Evolutionary conservation across 1,140 invertebrate species (phyloP).

Genomic region (Euura saliciscinereae): DNA sequence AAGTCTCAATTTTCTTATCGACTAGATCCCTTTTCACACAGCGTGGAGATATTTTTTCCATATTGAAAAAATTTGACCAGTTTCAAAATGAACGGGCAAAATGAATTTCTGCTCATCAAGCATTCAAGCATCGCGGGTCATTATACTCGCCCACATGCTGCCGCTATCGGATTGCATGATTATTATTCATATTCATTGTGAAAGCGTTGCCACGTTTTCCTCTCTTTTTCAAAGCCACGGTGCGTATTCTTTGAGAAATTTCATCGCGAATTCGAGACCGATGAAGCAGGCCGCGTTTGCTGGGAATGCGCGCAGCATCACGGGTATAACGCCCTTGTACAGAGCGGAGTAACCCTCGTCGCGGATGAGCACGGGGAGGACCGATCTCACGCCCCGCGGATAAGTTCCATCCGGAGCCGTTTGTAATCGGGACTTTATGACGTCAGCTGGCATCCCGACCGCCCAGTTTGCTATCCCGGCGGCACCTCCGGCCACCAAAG

Average conservation of each 20-base stretch:
- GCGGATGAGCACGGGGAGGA: constrained; percentile 78
- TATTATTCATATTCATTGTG: too few species aligned
- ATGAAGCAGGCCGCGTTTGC: constrained; percentile 95
- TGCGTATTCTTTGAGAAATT: constrained; percentile 47
- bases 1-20: too few species aligned
- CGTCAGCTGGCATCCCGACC: constrained; percentile 72
- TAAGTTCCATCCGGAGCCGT: constrained; percentile 90
- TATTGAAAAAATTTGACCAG: too few species aligned
- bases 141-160: too few species aligned
- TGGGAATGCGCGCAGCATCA: constrained; percentile 90
- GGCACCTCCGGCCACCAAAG: constrained; percentile 71
- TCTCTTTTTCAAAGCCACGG: neutral
- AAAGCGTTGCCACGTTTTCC: too few species aligned
- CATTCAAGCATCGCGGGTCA: too few species aligned
- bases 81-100: too few species aligned
- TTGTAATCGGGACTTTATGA: constrained; percentile 73
- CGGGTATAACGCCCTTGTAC: constrained; percentile 84
- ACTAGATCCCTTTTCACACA: too few species aligned
- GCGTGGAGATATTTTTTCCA: too few species aligned
- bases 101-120: too few species aligned
- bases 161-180: too few species aligned
- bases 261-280: constrained; percentile 78
- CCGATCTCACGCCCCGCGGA: constrained; percentile 85
- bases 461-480: constrained; percentile 74
- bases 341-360: constrained; percentile 81